Evolutionary conservation across 2,888 invertebrate species (phyloP), one percentile per base, ranked within the genome.

Genomic region (Polydrusus tereticollis): DNA sequence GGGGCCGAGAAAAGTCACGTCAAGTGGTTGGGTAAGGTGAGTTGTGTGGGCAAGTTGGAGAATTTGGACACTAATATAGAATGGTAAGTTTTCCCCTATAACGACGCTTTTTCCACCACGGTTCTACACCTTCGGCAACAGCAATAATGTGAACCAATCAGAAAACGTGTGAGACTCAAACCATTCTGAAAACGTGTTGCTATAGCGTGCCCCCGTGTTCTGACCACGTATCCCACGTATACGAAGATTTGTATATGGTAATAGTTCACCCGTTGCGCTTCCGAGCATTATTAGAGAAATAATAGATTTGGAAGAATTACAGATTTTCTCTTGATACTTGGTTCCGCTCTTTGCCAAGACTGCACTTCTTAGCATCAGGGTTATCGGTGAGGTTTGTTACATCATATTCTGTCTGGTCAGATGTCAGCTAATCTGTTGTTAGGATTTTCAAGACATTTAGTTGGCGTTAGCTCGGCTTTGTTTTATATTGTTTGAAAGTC

Each of bases 191-290:
- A 71, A 72, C 70, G 78, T 69, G 71, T 77, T 76, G 70, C 83
- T 82, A 41, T 72, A 73, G 45, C 68, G 60, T 10, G 67, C 47
- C 14, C 73, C 77, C 80, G 58, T 80, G 78, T 72, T 77, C 75
- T 3, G 77, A 78, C 83, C 83, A 84, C 4, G 78, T 77, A 20
- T 77, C 74, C 77, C 78, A 82, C 33, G 84, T 20, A 59, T 80
- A 68, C 69, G 79, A 16, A 0, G 73, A 45, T 65, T 70, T 73
- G 50, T 74, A 75, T 1, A 75, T n/a, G n/a, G n/a, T 66, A 29
- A 80, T 10, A 80, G 69, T 55, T 75, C 70, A 12, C 82, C 82
- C 26, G 36, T 72, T 21, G 81, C 82, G 59, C 72, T 76, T 10
- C 77, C 77, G 29, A 75, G 70, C 57, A 81, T 75, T 82, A 82